phyloP scores from a whole-genome alignment of 2,888 invertebrate species.

The Aphodius sticticus region DNA sequence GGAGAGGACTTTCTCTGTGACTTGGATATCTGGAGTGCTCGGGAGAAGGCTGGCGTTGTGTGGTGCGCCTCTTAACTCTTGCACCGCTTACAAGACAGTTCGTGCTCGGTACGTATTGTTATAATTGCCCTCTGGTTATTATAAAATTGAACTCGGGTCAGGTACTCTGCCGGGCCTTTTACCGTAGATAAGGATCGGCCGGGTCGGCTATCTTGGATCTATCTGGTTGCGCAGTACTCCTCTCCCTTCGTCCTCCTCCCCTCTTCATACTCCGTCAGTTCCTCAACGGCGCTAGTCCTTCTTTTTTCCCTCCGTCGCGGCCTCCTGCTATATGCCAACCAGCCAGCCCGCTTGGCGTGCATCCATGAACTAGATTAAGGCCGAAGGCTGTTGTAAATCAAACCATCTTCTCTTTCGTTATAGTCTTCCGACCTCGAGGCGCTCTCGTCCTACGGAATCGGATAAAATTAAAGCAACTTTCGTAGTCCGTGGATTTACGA shows the following conservation, averaged over 20 bases:
- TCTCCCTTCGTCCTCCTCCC: neutral
- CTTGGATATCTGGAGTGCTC: neutral
- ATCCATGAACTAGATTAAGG: conserved; percentile 10
- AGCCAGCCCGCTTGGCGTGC: conserved; percentile 23
- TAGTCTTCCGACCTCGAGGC: neutral
- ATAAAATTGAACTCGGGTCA: conserved; percentile 57
- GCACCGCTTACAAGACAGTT: conserved; percentile 45
- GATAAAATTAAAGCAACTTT: too few relatives aligned
- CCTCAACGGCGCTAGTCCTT: conserved; percentile 15
- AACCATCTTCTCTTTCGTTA: neutral
- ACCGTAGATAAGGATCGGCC: conserved; percentile 32
- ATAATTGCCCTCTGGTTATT: conserved; percentile 54
- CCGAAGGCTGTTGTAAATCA: conserved; percentile 20
- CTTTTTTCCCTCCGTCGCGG: conserved; percentile 36
- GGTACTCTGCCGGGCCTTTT: conserved; percentile 38
- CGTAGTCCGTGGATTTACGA: too few relatives aligned
- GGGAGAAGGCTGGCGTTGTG: neutral
- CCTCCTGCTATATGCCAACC: conserved; percentile 36
- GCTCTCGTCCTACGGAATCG: neutral
- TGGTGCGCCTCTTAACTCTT: neutral
- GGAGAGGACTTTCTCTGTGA: too few relatives aligned
- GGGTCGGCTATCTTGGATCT: conserved; percentile 29
- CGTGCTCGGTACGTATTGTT: conserved; percentile 56
- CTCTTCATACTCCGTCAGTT: conserved; percentile 23
- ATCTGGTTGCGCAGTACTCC: conserved; percentile 23